Conservation (phyloP, 2,888 invertebrate genomes). For the Platynereis dumerilii region DNA sequence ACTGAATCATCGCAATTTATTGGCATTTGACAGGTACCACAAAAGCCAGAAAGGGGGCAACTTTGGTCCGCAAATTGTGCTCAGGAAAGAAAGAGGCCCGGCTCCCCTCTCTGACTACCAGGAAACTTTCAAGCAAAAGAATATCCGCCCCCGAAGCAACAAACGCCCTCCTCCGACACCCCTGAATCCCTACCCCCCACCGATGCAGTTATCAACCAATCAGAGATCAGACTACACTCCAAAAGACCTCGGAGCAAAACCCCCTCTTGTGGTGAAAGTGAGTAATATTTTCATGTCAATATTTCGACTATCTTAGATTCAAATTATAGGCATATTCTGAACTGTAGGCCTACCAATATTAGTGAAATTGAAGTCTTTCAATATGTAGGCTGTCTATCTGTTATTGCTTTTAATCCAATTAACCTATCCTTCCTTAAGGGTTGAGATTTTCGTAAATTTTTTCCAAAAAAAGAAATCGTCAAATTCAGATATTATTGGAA, state of each 20-base stretch:
- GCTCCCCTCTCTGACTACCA: constrained; percentile 44
- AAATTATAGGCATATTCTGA: background rate
- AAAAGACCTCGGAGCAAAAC: constrained; percentile 21
- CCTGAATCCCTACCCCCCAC: constrained; percentile 44
- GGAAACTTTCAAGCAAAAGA: constrained; percentile 42
- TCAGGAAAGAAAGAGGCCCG: too few species aligned
- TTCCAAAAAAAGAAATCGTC: too few species aligned
- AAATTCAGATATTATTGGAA: too few species aligned
- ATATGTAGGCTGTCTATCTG: too few species aligned
- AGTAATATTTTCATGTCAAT: background rate
- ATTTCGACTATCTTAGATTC: background rate
- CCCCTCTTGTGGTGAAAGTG: constrained; percentile 21
- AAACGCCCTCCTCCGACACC: constrained; percentile 53
- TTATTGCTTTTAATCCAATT: too few species aligned
- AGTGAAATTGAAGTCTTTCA: too few species aligned
- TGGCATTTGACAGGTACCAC: constrained; percentile 4
- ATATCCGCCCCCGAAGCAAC: constrained; percentile 52
- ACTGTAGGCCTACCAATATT: too few species aligned
- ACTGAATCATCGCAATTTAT: too few species aligned
- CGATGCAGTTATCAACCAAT: constrained; percentile 53
- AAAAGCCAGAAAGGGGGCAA: background rate
- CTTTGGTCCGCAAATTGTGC: too few species aligned
- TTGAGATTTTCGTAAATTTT: too few species aligned
- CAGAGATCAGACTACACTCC: constrained; percentile 49
- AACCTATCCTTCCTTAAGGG: too few species aligned